Base-by-base conservation (phyloP, 92 coral and sea anemone genomes). In the Porites cylindrica region DNA sequence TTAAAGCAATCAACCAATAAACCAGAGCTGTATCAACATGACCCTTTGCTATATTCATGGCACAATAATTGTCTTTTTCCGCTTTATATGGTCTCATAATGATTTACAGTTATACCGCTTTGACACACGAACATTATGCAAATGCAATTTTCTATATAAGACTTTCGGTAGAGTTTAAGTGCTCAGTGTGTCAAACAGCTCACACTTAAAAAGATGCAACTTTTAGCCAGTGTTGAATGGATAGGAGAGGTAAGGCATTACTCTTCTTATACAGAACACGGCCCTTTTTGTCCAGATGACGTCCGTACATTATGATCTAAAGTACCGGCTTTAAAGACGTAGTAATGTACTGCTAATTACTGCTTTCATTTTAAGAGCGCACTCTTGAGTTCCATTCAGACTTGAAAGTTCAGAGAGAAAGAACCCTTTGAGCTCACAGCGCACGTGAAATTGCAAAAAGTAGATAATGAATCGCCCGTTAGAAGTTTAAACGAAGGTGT, bases 121-220 rank as follows among this genome's bases (percentile, higher is more conserved):
- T 6, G 78, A 63, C 86, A 83, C 87, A 81, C 81, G 80, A 83
- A 24, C 4, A 13, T 23, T 43, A 83, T 83, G 87, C 81, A 83
- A 83, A 83, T 83, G 21, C 18, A 54, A 70, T 82, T 62, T 52
- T 79, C 43, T 18, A 21, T 75, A 83, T 58, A 65, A 60, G 69
- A 61, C 51, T 75, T 80, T 18, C 74, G 24, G 51, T 8, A 1
- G 16, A 23, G 43, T 21, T 21, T 19, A 4, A 12, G 59, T 65
- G 60, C 71, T 82, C 53, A 82, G 80, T 83, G 80, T 73, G 51
- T 50, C 38, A 12, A 14, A 70, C 77, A 50, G 66, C 80, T 24
- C 32, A 78, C 47, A 51, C 38, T 67, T 62, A 53, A 26, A 20
- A 83, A 73, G 61, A 83, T 83, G 86, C 86, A 82, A 10, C 86